Percentiles rank a stretch among this genome's conserved stretches.
Evolutionary conservation across 1,140 invertebrate genomes (phyloP).

Genomic region (Zaprionus kolodkinae): DNA sequence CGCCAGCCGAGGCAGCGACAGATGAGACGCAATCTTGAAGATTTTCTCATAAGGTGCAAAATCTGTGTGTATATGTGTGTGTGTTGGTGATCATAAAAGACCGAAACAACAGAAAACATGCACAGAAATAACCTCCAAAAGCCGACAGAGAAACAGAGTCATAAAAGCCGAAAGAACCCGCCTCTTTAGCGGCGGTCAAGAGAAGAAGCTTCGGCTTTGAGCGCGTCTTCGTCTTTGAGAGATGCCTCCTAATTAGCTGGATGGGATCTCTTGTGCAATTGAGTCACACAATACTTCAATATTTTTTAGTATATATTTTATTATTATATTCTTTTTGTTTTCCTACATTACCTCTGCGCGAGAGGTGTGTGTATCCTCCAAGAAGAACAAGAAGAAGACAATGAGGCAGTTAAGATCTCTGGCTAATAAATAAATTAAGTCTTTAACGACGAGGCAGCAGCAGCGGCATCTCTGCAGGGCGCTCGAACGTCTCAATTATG

Average conservation of each 20-base stretch:
- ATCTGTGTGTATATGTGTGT: conserved; percentile 41
- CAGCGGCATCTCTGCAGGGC: conserved; percentile 26
- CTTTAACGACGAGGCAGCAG: conserved; percentile 66
- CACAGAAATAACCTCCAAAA: conserved; percentile 66
- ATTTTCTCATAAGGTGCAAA: conserved; percentile 83
- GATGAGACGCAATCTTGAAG: conserved; percentile 46
- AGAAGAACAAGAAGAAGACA: conserved; percentile 52
- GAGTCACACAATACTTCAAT: conserved; percentile 32
- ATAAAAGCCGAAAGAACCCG: conserved; percentile 51
- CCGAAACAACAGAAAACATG: conserved; percentile 70
- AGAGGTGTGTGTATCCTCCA: conserved; percentile 11
- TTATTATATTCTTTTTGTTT: conserved; percentile 28
- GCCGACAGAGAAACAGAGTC: conserved; percentile 53
- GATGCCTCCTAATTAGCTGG: conserved; percentile 49
- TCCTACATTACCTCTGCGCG: conserved; percentile 3
- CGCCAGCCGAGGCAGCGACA: conserved; percentile 45
- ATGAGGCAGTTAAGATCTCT: conserved; percentile 72
- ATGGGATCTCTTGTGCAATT: conserved; percentile 36
- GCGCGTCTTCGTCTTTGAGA: background rate
- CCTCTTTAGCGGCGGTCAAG: conserved; percentile 1
- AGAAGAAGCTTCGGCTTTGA: background rate
- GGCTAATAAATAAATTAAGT: conserved; percentile 81
- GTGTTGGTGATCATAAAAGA: conserved; percentile 64
- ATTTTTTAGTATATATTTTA: conserved; percentile 40
- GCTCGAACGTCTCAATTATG: conserved; percentile 74